phyloP scores from a whole-genome alignment of 2,888 invertebrate genomes.

The Epinotia nisella region DNA sequence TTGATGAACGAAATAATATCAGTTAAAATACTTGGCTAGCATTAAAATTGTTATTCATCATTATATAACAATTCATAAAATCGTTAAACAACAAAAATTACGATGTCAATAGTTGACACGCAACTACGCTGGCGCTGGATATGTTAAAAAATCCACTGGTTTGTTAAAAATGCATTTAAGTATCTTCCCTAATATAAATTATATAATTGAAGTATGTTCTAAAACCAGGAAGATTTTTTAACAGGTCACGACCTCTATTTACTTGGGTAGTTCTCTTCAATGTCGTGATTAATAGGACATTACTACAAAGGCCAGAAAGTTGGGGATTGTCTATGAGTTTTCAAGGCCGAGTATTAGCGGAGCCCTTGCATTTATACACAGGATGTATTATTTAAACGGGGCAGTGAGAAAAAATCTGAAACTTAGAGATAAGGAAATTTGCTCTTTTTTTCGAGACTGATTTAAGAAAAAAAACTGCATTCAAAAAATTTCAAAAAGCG shows the following conservation, averaged over 20 bases:
- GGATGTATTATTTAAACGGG: too few relatives aligned
- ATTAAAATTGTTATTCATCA: not conserved
- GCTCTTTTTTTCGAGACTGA: too few relatives aligned
- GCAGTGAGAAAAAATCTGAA: too few relatives aligned
- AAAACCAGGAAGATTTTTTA: not conserved
- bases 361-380: too few relatives aligned
- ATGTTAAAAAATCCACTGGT: not conserved
- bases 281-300: too few relatives aligned
- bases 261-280: too few relatives aligned
- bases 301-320: too few relatives aligned
- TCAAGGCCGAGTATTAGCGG: too few relatives aligned
- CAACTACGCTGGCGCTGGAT: not conserved
- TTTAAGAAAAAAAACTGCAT: too few relatives aligned
- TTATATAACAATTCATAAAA: slow-evolving; percentile 15
- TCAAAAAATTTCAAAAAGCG: too few relatives aligned
- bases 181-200: not conserved
- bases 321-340: too few relatives aligned
- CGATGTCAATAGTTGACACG: slow-evolving; percentile 27
- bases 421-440: too few relatives aligned
- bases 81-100: slow-evolving; percentile 14
- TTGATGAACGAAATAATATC: not conserved
- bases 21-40: not conserved
- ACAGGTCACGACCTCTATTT: not conserved
- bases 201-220: not conserved
- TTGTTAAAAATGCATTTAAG: not conserved